A percentile compares a stretch with the other conserved stretches of the same genome.
Conservation (phyloP, 2,888 invertebrate species). For the Tinea trinotella region DNA sequence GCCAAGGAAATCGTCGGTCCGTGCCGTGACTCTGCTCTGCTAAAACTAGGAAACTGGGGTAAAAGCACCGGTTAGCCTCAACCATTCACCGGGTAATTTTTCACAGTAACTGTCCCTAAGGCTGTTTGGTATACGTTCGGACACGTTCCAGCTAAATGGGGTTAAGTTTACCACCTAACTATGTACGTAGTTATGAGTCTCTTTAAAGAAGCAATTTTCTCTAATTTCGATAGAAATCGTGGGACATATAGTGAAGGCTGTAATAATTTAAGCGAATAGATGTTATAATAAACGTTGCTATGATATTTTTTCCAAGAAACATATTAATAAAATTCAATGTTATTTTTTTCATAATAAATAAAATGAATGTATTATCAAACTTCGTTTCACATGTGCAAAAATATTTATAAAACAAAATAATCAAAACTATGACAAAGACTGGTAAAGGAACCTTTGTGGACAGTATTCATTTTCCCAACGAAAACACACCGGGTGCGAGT, state of each 20-base stretch:
- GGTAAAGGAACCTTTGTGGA: slow-evolving; percentile 26
- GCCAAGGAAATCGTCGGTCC: slow-evolving; percentile 48
- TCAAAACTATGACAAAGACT: slow-evolving; percentile 9
- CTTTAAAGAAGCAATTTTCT: not conserved
- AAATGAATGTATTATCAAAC: too few relatives aligned
- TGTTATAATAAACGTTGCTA: not conserved
- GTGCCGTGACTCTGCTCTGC: slow-evolving; percentile 44
- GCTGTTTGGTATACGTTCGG: slow-evolving; percentile 3
- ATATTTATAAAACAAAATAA: not conserved
- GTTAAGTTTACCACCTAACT: slow-evolving; percentile 11
- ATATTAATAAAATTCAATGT: too few relatives aligned
- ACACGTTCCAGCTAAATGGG: slow-evolving; percentile 5
- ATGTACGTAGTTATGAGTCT: not conserved
- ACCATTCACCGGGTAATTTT: slow-evolving; percentile 42
- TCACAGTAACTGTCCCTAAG: slow-evolving; percentile 38
- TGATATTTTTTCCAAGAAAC: not conserved
- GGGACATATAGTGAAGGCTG: not conserved
- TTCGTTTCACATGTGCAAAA: too few relatives aligned
- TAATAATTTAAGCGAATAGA: too few relatives aligned
- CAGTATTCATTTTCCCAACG: slow-evolving; percentile 50
- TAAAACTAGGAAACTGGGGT: slow-evolving; percentile 43
- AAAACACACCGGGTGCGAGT: slow-evolving; percentile 16
- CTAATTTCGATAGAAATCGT: not conserved
- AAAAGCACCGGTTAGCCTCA: slow-evolving; percentile 43
- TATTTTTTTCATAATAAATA: too few relatives aligned